Evolutionary conservation across 1,140 invertebrate genomes (phyloP).

Genomic region (Drosophila chauvacae): DNA sequence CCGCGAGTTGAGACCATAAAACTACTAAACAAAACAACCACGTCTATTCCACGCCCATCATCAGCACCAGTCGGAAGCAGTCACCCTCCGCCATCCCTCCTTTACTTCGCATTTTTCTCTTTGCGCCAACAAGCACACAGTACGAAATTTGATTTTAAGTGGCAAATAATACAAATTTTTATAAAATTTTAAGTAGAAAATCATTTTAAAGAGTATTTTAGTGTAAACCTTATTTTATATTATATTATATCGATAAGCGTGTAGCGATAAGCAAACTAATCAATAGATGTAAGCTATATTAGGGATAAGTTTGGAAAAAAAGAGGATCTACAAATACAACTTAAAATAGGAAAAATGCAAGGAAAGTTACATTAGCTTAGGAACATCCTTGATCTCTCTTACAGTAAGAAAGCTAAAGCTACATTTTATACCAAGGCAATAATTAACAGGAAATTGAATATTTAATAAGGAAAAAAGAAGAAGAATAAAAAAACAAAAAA

Average conservation of each 20-base stretch:
- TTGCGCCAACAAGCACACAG: constrained; percentile 1
- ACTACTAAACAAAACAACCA: constrained; percentile 77
- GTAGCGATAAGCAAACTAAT: not conserved
- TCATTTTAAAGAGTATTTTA: not conserved
- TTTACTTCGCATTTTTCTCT: not conserved
- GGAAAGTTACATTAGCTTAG: no score
- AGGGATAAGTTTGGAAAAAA: no score
- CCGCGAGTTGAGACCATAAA: constrained; percentile 75
- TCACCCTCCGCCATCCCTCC: not conserved
- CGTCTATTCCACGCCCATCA: constrained; percentile 39
- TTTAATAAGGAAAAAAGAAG: no score
- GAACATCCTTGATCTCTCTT: no score
- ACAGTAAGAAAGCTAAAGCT: no score
- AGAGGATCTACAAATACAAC: no score
- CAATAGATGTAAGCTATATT: not conserved
- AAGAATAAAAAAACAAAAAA: no score
- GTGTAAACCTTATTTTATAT: not conserved
- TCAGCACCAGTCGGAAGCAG: constrained; percentile 21
- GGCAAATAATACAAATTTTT: not conserved
- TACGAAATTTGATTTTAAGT: not conserved
- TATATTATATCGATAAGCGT: not conserved
- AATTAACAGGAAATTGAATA: no score
- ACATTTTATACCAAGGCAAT: no score
- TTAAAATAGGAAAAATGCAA: no score
- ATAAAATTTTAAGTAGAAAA: not conserved